Percentiles rank a stretch among this genome's conserved stretches.
Evolutionary conservation across 2,113 vertebrate species (phyloP).

Genomic region (Callopanchax toddi): DNA sequence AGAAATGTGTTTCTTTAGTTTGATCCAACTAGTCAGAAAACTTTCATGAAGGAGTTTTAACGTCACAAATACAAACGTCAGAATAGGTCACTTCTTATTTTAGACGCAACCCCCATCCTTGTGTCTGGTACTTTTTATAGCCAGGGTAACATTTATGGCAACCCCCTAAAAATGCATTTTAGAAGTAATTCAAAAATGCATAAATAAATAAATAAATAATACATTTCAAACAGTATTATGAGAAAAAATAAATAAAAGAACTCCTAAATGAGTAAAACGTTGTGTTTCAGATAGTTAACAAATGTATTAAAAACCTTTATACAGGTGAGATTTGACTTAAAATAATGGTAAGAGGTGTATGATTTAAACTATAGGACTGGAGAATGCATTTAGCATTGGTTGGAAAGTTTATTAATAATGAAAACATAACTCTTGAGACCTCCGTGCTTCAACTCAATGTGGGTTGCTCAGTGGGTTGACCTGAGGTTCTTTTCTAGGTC

Average conservation of each 20-base stretch:
- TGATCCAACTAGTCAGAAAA: not conserved
- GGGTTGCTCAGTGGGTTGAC: conserved; percentile 39
- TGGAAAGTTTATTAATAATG: not conserved
- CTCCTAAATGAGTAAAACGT: not conserved
- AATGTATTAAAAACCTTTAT: not conserved
- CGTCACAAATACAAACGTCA: too few species aligned
- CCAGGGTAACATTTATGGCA: too few species aligned
- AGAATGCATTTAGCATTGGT: conserved; percentile 1
- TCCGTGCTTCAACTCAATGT: conserved; percentile 1
- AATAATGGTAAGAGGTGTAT: not conserved
- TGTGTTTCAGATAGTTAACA: not conserved
- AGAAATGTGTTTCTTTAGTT: not conserved
- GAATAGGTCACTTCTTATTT: too few species aligned
- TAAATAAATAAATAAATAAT: too few species aligned
- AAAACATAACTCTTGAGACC: conserved; percentile 8
- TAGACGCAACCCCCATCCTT: too few species aligned
- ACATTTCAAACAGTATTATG: too few species aligned
- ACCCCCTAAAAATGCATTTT: too few species aligned
- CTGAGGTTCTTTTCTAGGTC: conserved; percentile 72
- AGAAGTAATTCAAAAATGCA: too few species aligned
- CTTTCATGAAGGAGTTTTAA: not conserved
- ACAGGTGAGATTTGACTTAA: not conserved
- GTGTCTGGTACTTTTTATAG: too few species aligned
- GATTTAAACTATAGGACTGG: not conserved
- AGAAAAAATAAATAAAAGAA: too few species aligned